These are phyloP conservation scores for Crax fasciolata DNA, from an alignment of 2,797 vertebrate species.

Conservation along the genomic window DNA sequence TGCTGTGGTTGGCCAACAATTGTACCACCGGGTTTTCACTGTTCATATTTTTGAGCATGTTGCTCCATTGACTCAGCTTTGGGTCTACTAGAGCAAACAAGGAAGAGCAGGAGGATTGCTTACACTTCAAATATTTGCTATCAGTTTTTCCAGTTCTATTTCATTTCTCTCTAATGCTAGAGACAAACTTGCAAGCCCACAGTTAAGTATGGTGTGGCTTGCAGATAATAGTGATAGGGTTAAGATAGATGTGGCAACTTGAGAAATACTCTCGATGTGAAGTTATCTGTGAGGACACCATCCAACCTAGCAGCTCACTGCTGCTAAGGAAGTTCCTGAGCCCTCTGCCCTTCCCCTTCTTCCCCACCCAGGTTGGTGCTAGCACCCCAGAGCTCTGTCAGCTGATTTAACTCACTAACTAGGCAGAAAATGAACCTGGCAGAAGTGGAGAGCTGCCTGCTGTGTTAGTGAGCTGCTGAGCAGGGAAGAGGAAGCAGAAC, in stretches of 20 bases:
- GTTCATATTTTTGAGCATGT: fast-evolving
- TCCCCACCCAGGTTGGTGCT: background rate
- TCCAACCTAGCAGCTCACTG: background rate
- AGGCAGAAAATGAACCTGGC: background rate
- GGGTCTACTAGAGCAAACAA: background rate
- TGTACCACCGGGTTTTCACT: background rate
- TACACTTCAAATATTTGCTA: fast-evolving
- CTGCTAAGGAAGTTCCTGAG: background rate
- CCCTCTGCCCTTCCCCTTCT: background rate
- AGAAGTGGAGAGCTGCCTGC: background rate
- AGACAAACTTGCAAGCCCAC: background rate
- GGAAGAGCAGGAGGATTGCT: background rate
- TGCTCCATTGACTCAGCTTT: background rate
- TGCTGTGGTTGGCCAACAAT: fast-evolving
- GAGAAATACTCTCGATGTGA: fast-evolving
- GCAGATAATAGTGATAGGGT: background rate
- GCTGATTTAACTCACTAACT: background rate
- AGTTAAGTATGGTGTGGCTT: no score
- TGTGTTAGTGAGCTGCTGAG: background rate
- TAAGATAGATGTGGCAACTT: background rate
- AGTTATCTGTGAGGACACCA: background rate
- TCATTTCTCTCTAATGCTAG: background rate
- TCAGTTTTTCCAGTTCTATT: background rate
- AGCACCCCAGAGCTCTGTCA: background rate
- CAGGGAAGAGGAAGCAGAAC: background rate